Evolutionary conservation across 2,888 invertebrate genomes (phyloP).

Genomic region (Rhynchonema sp.): DNA sequence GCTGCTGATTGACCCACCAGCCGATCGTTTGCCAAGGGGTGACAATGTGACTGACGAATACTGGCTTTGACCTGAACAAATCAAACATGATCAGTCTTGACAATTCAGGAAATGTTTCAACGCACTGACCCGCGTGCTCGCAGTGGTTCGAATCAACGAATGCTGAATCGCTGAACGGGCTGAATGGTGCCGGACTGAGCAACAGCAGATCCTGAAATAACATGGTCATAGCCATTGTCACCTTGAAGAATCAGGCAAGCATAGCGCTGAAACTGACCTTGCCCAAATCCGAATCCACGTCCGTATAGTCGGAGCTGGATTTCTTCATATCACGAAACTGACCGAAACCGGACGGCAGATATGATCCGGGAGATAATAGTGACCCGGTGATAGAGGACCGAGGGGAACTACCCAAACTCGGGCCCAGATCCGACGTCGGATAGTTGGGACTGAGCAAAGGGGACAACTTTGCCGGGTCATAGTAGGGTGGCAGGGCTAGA

Average conservation of each 20-base stretch:
- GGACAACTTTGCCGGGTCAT: constrained; percentile 9
- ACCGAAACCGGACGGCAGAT: neutral
- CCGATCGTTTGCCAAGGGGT: too few species aligned
- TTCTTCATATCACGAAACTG: constrained; percentile 4
- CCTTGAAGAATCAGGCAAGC: too few species aligned
- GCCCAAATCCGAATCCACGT: constrained; percentile 13
- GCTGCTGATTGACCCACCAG: too few species aligned
- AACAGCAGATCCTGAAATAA: constrained; percentile 12
- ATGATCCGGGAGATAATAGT: too few species aligned
- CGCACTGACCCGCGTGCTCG: too few species aligned
- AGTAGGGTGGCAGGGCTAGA: constrained; percentile 15
- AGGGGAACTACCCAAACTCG: constrained; percentile 19
- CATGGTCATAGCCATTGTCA: too few species aligned
- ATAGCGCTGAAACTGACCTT: constrained; percentile 1
- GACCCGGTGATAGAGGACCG: neutral
- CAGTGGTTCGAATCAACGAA: constrained; percentile 1
- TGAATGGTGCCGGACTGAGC: constrained; percentile 22
- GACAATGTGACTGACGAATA: too few species aligned
- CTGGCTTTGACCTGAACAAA: too few species aligned
- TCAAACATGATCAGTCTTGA: too few species aligned
- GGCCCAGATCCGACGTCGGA: constrained; percentile 24
- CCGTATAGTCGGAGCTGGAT: constrained; percentile 10
- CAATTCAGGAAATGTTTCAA: too few species aligned
- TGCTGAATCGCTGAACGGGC: constrained; percentile 19
- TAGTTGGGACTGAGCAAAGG: constrained; percentile 17